Base-by-base conservation (phyloP, 2,888 invertebrate species). In the Panorpa germanica region DNA sequence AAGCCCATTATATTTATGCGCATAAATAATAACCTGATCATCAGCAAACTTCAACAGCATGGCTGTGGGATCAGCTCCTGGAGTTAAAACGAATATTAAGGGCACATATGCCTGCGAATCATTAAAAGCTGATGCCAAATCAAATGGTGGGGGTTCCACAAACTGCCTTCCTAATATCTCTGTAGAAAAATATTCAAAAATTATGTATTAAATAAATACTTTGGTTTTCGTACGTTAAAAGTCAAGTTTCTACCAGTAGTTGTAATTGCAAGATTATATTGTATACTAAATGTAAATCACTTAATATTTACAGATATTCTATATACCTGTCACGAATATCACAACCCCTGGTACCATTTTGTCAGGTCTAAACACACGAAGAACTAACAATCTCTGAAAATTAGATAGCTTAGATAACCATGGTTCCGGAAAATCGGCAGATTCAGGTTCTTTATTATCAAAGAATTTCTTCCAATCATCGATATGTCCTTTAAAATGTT, bases 21-120 rank as follows among this genome's bases (percentile, higher is more conserved):
- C 9, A 29, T 29, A 19, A 35, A 8, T 16, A 26, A 17, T 25
- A 42, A 60, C 65, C 58, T 82, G 83, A 48, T 88, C 88, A 38
- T 90, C 86, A 13, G 91, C 88, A 53, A 90, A 91, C 52, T 88
- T 85, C 3, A 90, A 61, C 20, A 93, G 52, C 2, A 82, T 70
- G 14, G 81, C 82, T 45, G 85, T 86, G 0, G 93, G 93, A 60
- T 93, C 93, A 1, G 88, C 81, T 4, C 91, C 91, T 0, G 91
- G 88, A 0, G 90, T 88, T 35, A 93, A 55, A 15, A 93, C 73
- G 45, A 93, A 91, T 42, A 93, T 75, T 34, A 93, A 52, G 0
- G 93, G 93, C n/a, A 83, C 71, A 44, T 72, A 74, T 45, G 74
- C 75, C 43, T 81, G 77, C 0, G 91, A 91, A 47, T 91, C 90